Conservation (phyloP, 2,113 vertebrate genomes). For the Hassar affinis region DNA sequence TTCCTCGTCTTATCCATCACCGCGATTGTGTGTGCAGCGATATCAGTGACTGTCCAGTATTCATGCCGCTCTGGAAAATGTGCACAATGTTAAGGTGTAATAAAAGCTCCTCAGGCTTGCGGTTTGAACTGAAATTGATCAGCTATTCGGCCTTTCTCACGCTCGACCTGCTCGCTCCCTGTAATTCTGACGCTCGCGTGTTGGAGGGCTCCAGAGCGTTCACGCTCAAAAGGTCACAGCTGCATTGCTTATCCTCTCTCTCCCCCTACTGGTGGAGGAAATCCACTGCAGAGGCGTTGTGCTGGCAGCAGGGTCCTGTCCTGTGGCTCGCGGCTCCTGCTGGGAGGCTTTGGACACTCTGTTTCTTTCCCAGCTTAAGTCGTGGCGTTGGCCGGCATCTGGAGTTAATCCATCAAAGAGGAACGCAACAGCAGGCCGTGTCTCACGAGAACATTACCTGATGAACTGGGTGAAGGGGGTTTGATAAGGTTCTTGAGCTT, state of each 20-base stretch:
- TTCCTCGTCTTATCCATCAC: background rate
- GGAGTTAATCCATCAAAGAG: conserved; percentile 55
- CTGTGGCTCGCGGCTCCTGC: background rate
- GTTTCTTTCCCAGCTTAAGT: conserved; percentile 36
- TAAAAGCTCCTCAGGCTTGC: background rate
- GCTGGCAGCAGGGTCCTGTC: background rate
- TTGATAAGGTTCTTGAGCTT: background rate
- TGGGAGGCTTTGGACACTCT: conserved; percentile 31
- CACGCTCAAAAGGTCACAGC: conserved; percentile 66
- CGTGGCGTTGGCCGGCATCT: conserved; percentile 45
- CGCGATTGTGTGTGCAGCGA: background rate
- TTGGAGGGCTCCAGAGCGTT: background rate
- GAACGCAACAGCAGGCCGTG: conserved; percentile 31
- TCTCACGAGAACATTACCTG: conserved; percentile 32
- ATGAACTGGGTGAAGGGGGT: conserved; percentile 48
- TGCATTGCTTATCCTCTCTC: conserved; percentile 76
- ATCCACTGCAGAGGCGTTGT: background rate
- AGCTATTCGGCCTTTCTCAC: conserved; percentile 10
- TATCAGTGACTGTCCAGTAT: background rate
- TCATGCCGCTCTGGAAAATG: background rate
- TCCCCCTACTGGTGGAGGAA: conserved; percentile 79
- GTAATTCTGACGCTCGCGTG: background rate
- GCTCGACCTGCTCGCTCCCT: conserved; percentile 2
- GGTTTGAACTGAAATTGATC: conserved; percentile 31
- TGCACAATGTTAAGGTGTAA: conserved; percentile 5